These are phyloP conservation scores for Acrobeloides nanus DNA, from an alignment of 2,888 invertebrate genomes.

Conservation along the genomic window DNA sequence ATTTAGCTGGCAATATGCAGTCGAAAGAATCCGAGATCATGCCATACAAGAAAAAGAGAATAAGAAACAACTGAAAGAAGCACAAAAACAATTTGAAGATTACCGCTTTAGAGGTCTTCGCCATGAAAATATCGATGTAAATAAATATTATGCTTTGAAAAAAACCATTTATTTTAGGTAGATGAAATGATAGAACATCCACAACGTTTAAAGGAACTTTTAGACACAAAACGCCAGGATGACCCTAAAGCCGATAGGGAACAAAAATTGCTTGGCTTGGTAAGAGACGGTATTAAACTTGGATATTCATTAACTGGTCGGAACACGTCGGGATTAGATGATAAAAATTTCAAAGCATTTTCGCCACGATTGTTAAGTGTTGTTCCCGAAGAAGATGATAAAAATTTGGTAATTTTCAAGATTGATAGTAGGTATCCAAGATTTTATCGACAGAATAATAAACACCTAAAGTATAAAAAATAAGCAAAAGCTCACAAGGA, in stretches of 20 bases:
- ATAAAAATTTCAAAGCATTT: constrained; percentile 44
- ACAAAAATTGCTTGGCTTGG: constrained; percentile 18
- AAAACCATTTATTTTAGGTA: constrained; percentile 1
- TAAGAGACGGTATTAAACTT: constrained; percentile 40
- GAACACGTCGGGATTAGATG: constrained; percentile 44
- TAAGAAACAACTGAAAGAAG: constrained; percentile 3
- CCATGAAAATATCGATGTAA: constrained; percentile 1
- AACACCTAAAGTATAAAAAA: too few relatives aligned
- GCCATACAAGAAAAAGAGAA: constrained; percentile 4
- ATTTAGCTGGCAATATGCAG: constrained; percentile 14
- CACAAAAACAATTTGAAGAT: neutral
- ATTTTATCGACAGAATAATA: too few relatives aligned
- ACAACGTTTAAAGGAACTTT: constrained; percentile 6
- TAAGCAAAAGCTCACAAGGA: too few relatives aligned
- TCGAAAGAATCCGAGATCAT: constrained; percentile 9
- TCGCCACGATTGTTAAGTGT: constrained; percentile 46
- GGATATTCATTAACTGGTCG: constrained; percentile 42
- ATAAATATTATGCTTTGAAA: constrained; percentile 5
- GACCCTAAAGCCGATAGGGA: constrained; percentile 9
- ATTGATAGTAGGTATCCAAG: too few relatives aligned
- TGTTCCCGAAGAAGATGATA: constrained; percentile 37
- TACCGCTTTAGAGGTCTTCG: neutral
- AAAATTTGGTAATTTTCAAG: constrained; percentile 10
- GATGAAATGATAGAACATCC: constrained; percentile 10
- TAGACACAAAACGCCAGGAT: constrained; percentile 7